These are phyloP conservation scores for Caenorhabditis sp. DNA, from an alignment of 2,888 invertebrate genomes.

Conservation along the genomic window DNA sequence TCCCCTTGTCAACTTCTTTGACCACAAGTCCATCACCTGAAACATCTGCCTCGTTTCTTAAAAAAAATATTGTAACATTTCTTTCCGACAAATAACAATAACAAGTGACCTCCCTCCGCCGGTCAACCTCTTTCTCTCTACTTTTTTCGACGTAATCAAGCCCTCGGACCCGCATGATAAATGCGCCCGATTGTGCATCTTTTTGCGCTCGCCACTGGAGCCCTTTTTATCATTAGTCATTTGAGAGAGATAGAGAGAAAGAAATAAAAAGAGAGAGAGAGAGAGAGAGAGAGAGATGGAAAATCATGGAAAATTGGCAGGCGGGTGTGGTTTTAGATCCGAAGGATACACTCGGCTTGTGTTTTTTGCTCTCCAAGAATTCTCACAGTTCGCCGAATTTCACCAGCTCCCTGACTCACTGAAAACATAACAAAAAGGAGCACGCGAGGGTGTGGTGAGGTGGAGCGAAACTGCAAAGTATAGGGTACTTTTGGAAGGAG, in stretches of 20 bases:
- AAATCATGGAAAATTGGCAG: too few relatives aligned
- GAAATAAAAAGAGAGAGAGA: background rate
- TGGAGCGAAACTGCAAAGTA: slow-evolving; percentile 19
- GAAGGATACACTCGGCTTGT: background rate
- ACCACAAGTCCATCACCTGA: too few relatives aligned
- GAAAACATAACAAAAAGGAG: background rate
- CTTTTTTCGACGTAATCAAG: slow-evolving; percentile 19
- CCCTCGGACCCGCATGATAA: slow-evolving; percentile 24
- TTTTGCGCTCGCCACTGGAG: slow-evolving; percentile 4
- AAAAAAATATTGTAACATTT: background rate
- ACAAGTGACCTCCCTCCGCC: slow-evolving; percentile 21
- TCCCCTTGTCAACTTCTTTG: too few relatives aligned
- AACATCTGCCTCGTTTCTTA: background rate
- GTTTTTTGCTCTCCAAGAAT: too few relatives aligned
- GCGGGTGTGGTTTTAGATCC: too few relatives aligned
- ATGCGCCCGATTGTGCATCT: slow-evolving; percentile 21
- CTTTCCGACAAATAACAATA: slow-evolving; percentile 22
- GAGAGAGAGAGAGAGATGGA: too few relatives aligned
- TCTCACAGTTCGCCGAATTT: background rate
- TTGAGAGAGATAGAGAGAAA: background rate
- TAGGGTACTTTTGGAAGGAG: slow-evolving; percentile 27
- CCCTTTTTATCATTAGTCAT: slow-evolving; percentile 47
- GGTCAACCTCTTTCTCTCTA: background rate
- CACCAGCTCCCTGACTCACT: slow-evolving; percentile 19
- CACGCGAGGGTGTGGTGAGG: background rate